Evolutionary conservation across 1,140 invertebrate species (phyloP).

Genomic region (Atta texana): DNA sequence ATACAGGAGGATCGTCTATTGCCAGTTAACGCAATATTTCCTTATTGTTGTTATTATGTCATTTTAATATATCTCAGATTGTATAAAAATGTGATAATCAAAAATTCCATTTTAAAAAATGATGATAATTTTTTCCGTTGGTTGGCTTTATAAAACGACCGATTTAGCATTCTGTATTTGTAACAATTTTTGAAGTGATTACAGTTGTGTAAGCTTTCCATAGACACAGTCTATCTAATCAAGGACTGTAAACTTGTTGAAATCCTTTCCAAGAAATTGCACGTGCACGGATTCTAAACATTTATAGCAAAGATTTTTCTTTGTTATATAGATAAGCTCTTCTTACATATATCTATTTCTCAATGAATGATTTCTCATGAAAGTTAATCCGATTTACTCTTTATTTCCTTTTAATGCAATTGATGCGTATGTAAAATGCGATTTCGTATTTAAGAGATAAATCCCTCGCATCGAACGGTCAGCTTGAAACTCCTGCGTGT

Average conservation of each 20-base stretch:
- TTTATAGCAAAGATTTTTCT: neutral
- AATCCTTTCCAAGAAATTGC: neutral
- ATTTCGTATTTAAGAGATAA: neutral
- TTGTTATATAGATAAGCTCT: neutral
- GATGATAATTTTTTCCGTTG: neutral
- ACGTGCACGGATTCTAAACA: neutral
- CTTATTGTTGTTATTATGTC: neutral
- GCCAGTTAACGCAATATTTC: neutral
- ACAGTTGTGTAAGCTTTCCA: constrained; percentile 8
- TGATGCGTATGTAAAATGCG: neutral
- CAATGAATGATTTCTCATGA: too few relatives aligned
- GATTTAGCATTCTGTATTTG: constrained; percentile 4
- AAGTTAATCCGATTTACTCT: neutral
- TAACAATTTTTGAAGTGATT: neutral
- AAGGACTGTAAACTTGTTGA: constrained; percentile 34
- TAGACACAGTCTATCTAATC: neutral
- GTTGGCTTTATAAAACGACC: neutral
- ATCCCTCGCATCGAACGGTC: constrained; percentile 9
- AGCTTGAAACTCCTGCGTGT: constrained; percentile 42
- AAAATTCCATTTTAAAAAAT: neutral
- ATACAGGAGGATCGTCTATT: neutral
- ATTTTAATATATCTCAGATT: neutral
- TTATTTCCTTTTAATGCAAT: neutral
- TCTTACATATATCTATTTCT: neutral
- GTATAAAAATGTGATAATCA: neutral